Evolutionary conservation across 2,113 vertebrate genomes (phyloP).

Genomic region (Chloropsis hardwickii): DNA sequence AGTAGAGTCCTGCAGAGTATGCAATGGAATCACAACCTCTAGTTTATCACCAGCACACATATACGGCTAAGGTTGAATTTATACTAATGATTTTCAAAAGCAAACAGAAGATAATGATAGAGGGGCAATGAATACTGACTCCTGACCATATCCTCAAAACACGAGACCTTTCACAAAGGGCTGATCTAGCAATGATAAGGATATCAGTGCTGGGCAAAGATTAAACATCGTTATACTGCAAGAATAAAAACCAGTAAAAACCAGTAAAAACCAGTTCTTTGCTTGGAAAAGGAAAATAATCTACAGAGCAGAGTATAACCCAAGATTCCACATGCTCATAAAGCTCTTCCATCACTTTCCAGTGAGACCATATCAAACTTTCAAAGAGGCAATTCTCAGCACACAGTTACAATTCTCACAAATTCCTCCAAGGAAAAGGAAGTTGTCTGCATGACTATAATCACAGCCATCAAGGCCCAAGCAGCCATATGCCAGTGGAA

Average conservation of each 20-base stretch:
- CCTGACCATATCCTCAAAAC: not conserved
- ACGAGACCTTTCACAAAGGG: not conserved
- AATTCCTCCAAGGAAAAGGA: not conserved
- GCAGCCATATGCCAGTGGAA: not conserved
- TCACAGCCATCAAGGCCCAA: not conserved
- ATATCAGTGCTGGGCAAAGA: not conserved
- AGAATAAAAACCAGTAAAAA: not conserved
- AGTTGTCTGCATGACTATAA: not conserved
- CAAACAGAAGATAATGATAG: not conserved
- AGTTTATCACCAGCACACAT: not conserved
- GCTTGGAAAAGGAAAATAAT: not conserved
- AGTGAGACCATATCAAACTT: not conserved
- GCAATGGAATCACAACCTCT: not conserved
- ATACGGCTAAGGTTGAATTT: not conserved
- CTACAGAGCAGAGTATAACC: not conserved
- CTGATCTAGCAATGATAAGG: not conserved
- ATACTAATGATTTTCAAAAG: not conserved
- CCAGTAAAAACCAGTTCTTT: not conserved
- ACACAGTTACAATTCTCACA: not conserved
- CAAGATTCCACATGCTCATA: not conserved
- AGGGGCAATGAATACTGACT: not conserved
- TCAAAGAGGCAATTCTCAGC: not conserved
- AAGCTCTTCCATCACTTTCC: not conserved
- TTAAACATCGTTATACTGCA: not conserved
- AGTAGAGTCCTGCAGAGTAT: not conserved